phyloP scores from a whole-genome alignment of 2,113 vertebrate genomes.

The Carassius auratus region DNA sequence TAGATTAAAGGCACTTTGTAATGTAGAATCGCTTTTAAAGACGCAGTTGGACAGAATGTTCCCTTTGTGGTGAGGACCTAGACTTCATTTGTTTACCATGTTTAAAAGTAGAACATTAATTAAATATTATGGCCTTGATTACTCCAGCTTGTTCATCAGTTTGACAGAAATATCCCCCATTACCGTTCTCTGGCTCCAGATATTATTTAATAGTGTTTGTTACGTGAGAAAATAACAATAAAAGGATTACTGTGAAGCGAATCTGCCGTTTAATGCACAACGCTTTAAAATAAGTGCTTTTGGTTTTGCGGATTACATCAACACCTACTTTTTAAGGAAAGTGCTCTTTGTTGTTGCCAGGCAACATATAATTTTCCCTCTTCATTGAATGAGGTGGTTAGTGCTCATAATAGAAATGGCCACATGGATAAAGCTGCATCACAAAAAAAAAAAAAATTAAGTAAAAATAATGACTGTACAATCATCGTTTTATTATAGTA shows the following conservation, averaged over 20 bases:
- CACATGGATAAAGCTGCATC: background rate
- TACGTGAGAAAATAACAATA: no score
- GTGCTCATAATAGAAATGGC: slow-evolving; percentile 3
- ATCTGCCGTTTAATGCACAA: slow-evolving; percentile 1
- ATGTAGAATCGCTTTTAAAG: slow-evolving; percentile 28
- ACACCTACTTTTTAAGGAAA: slow-evolving; percentile 16
- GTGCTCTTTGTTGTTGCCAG: slow-evolving; percentile 46
- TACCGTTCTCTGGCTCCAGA: background rate
- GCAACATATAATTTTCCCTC: slow-evolving; percentile 40
- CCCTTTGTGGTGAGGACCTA: background rate
- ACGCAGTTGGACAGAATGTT: slow-evolving; percentile 19
- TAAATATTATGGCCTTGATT: background rate
- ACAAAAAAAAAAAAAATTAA: background rate
- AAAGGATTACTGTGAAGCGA: background rate
- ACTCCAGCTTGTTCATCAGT: no score
- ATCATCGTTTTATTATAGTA: background rate
- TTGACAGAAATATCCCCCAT: background rate
- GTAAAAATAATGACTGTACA: no score
- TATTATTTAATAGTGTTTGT: background rate
- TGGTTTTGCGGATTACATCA: background rate
- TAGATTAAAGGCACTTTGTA: slow-evolving; percentile 49
- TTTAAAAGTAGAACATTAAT: background rate
- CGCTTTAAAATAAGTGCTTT: slow-evolving; percentile 18
- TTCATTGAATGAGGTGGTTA: slow-evolving; percentile 4
- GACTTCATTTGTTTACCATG: background rate